Base-by-base conservation (phyloP, 1,140 invertebrate species). In the Diorhabda elongata region DNA sequence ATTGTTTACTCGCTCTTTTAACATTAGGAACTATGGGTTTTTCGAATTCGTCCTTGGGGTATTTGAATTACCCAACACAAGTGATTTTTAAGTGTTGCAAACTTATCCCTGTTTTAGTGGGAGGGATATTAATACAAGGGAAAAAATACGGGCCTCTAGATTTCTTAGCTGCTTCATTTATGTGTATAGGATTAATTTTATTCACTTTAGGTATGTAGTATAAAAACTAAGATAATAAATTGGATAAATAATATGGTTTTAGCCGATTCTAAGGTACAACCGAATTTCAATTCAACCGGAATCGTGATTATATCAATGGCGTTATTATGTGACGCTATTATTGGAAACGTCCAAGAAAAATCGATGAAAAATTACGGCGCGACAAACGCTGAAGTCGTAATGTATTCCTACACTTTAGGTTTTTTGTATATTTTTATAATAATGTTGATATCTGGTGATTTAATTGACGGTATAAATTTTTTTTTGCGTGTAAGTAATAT, bases 71-170 rank as follows among this genome's bases (percentile, higher is more conserved):
- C 83, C 96, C 97, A 26, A 96, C 94, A 2, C 86, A 92, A 82
- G 89, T 96, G n/a, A 95, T 96, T 74, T 96, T 96, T 79, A 96
- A 96, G 82, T 97, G 95, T 79, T 98, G 97, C 79, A 98, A 98
- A 83, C 85, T 98, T 0, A 96, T 98, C 75, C 97, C 97, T 3
- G 96, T 98, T 0, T 86, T 98, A 74, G 88, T 96, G 70, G 96
- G 96, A 59, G 93, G 94, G 71, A 92, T 97, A 72, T 74, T 98
- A 41, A 97, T 98, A 78, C 91, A 97, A 84, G 89, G 91, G 74
- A 98, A 97, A 83, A 88, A 87, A 73, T 97, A 96, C 81, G 89
- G 89, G 26, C 81, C 88, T 4, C 78, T 96, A 62, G 95, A 98
- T 83, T 92, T 96, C 80, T 71, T 90, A 42, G 92, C 96, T 4